Evolutionary conservation across 2,888 invertebrate species (phyloP).

Genomic region (Phanerotoma sp.): DNA sequence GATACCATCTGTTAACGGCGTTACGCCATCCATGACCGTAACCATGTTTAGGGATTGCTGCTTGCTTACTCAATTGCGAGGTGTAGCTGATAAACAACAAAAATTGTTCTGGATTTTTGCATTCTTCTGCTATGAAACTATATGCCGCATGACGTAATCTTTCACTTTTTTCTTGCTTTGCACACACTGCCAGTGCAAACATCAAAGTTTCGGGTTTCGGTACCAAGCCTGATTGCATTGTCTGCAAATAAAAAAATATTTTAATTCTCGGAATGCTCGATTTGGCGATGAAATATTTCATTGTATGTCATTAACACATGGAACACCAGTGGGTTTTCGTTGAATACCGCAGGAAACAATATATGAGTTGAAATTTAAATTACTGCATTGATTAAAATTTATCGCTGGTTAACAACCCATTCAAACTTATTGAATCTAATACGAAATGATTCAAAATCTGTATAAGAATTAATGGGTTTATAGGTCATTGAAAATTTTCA

Average conservation of each 20-base stretch:
- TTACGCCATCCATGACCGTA: constrained; percentile 68
- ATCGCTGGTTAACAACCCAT: too few species aligned
- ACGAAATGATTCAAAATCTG: too few species aligned
- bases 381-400: too few species aligned
- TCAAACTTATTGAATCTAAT: too few species aligned
- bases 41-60: constrained; percentile 55
- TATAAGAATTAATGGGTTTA: too few species aligned
- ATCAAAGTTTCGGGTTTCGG: constrained; percentile 64
- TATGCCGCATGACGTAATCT: constrained; percentile 62
- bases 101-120: constrained; percentile 64
- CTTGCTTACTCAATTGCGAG: constrained; percentile 55
- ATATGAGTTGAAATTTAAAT: too few species aligned
- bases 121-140: constrained; percentile 47
- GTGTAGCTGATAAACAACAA: constrained; percentile 66
- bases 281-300: too few species aligned
- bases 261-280: background rate
- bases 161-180: constrained; percentile 54
- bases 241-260: constrained; percentile 48
- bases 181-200: constrained; percentile 67
- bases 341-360: too few species aligned
- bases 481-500: too few species aligned
- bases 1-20: constrained; percentile 68
- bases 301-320: too few species aligned
- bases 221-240: constrained; percentile 59
- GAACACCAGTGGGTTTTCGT: too few species aligned